Base-by-base conservation (phyloP, 2,113 vertebrate species). In the Nansenia antarctica region DNA sequence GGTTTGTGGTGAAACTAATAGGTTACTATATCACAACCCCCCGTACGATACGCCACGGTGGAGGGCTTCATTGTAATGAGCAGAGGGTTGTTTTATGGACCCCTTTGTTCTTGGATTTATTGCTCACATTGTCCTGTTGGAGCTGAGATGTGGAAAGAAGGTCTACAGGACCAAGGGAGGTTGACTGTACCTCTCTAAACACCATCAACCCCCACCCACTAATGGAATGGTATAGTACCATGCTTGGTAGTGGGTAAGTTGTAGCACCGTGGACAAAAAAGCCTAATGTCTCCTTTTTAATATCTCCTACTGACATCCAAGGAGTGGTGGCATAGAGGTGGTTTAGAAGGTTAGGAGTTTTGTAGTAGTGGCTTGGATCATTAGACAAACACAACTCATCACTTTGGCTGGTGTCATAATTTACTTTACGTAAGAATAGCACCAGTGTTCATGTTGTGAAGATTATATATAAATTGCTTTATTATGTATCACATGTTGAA, bases 101-200 rank as follows among this genome's bases (percentile, higher is more conserved):
- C 72, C 86, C 63, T 82, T 87, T 78, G 79, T 34, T 67, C 74
- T 77, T 73, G 67, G 69, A 77, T 82, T 78, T 69, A 66, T n/a
- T 67, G 58, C 67, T 62, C 65, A 78, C 77, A 77, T 65, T 72
- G 67, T 79, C 5, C 11, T 62, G 59, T 77, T 72, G 12, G 35
- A 62, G 20, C 22, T 26, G 24, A 24, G 22, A 66, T 66, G 49
- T 64, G 45, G 42, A 49, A 22, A 30, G 22, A 31, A 20, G 37
- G 1, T 9, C 39, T 42, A 30, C 77, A 24, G 60, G 54, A 22
- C 9, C 18, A 20, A 27, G 27, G 11, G 27, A 47, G 4, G 27
- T 67, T 1, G 18, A n/a, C 55, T 24, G 9, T 12, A 31, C 57
- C 32, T 29, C n/a, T 7, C 42, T 31, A 52, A 2, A 22, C 35